Evolutionary conservation across 2,797 vertebrate species (phyloP).

Genomic region (Lacerta viridis): DNA sequence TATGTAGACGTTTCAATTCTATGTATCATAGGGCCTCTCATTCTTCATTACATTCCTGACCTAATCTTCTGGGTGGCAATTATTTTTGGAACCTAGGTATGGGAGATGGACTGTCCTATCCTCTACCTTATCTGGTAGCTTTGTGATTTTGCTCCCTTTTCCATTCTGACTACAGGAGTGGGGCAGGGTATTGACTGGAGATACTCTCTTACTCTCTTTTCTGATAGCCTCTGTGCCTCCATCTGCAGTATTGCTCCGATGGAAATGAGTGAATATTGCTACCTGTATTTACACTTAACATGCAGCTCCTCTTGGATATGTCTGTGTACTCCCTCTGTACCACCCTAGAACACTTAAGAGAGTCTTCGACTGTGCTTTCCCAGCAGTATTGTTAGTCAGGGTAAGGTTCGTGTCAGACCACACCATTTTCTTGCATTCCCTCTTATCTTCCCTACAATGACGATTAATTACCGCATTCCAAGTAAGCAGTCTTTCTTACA

Average conservation of each 20-base stretch:
- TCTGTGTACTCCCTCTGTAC: background rate
- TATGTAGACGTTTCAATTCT: slow-evolving; percentile 22
- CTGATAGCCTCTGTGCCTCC: rapidly evolving
- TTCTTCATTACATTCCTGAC: slow-evolving; percentile 29
- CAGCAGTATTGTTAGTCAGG: background rate
- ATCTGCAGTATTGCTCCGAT: background rate
- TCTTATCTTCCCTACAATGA: background rate
- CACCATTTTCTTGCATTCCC: background rate
- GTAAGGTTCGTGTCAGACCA: background rate
- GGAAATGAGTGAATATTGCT: background rate
- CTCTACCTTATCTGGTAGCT: slow-evolving; percentile 31
- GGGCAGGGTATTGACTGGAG: background rate
- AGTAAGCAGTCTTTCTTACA: background rate
- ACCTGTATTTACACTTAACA: background rate
- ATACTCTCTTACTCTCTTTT: background rate
- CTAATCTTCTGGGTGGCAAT: slow-evolving; percentile 1
- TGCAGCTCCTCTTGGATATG: background rate
- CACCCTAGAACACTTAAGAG: background rate
- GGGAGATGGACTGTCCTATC: slow-evolving; percentile 24
- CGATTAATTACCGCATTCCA: background rate
- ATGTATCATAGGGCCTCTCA: background rate
- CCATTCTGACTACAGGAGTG: slow-evolving; percentile 2
- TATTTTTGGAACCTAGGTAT: slow-evolving; percentile 32
- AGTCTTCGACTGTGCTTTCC: background rate
- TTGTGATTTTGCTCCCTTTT: background rate